phyloP scores from a whole-genome alignment of 2,797 vertebrate species.

The Ambastaia sidthimunki region DNA sequence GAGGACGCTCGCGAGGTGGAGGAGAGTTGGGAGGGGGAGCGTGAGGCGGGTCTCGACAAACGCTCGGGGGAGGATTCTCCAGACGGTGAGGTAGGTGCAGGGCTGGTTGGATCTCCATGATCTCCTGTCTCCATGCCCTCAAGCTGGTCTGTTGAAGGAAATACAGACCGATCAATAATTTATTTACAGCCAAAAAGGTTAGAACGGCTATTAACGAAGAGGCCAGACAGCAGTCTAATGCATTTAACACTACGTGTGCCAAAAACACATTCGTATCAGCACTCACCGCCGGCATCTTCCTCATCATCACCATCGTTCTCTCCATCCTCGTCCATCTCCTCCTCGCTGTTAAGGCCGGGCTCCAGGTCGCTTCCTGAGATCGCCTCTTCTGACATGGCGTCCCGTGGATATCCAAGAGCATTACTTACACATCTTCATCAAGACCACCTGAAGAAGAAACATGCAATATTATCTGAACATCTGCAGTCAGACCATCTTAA shows the following conservation, averaged over 20 bases:
- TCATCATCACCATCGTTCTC: slow-evolving; percentile 69
- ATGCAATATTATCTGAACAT: slow-evolving; percentile 8
- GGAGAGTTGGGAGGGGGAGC: slow-evolving; percentile 73
- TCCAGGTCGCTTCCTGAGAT: slow-evolving; percentile 97
- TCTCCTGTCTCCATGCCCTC: slow-evolving; percentile 80
- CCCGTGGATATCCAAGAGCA: slow-evolving; percentile 85
- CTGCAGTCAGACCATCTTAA: neutral
- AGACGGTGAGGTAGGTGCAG: slow-evolving; percentile 90
- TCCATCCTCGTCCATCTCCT: slow-evolving; percentile 71
- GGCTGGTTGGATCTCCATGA: slow-evolving; percentile 79
- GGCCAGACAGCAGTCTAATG: neutral
- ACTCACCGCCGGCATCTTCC: slow-evolving; percentile 41
- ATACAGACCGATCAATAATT: neutral
- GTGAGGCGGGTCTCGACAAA: slow-evolving; percentile 69
- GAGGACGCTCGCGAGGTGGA: slow-evolving; percentile 70
- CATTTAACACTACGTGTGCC: neutral
- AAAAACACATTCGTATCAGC: too few relatives aligned
- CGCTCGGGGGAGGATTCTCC: slow-evolving; percentile 79
- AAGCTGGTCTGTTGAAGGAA: slow-evolving; percentile 80
- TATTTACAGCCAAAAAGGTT: neutral
- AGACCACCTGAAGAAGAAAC: slow-evolving; percentile 61
- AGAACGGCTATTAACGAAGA: neutral
- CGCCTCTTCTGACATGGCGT: slow-evolving; percentile 98
- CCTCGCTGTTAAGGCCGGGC: slow-evolving; percentile 86
- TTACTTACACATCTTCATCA: slow-evolving; percentile 91